Evolutionary conservation across 1,140 invertebrate species (phyloP), one percentile per base, ranked within the genome.

Genomic region (Drosophila serrata): DNA sequence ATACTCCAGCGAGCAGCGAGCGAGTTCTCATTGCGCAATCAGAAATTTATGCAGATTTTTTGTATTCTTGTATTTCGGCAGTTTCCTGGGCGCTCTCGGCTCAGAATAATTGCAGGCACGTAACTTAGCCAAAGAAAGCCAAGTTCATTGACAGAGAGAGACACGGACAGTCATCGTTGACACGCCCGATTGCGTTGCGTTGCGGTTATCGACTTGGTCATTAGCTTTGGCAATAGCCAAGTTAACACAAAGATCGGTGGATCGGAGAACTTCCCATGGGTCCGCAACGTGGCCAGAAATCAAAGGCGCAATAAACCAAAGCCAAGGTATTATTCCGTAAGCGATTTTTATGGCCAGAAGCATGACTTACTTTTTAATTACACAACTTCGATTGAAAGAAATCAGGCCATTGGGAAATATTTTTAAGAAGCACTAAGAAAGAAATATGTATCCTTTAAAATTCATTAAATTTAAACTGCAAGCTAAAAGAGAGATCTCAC

Each of bases 71-170:
- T n/a, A 48, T 29, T 55, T 55, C 33, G 19, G 46, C 46, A 49
- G 29, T 42, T 15, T 65, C 43, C 61, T 58, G 65, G 65, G 60
- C 33, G 29, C 13, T 37, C 45, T 15, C 22, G 17, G 31, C 29
- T 37, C 62, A 87, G 85, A 90, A 90, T 84, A 87, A 87, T 88
- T 84, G 84, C 84, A 77, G 58, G 80, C 85, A 88, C 84, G 84
- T 88, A 80, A 43, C 53, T 48, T 46, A 51, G 61, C 57, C 51
- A 49, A 49, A 53, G 49, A 31, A 53, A 53, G 49, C 63, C 57
- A 86, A 87, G 84, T 87, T 87, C 84, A 87, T 88, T 87, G 84
- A 90, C 84, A 87, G 81, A 37, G 45, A 57, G n/a, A 5, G 2
- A 9, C 7, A n/a, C 40, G n/a, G n/a, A 43, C 48, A 69, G 22